phyloP scores from a whole-genome alignment of 2,888 invertebrate genomes.

The Drosophila picticornis region DNA sequence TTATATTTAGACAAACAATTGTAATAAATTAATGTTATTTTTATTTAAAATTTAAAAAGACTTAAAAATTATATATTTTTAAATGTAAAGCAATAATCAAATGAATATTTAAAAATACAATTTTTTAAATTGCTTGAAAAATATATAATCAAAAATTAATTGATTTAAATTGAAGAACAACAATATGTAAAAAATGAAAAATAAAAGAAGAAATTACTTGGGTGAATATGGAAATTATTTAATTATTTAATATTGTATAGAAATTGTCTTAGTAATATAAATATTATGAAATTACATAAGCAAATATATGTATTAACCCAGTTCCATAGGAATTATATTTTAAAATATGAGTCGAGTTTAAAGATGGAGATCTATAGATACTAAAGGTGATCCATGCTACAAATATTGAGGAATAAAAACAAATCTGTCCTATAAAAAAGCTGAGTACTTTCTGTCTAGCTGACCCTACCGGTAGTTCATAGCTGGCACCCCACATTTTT shows the following conservation, averaged over 20 bases:
- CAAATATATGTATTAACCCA: not conserved
- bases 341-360: not conserved
- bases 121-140: not conserved
- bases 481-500: constrained; percentile 27
- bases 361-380: rapidly evolving
- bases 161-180: not conserved
- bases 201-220: not conserved
- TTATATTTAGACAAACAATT: not conserved
- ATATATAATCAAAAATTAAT: not conserved
- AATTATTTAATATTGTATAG: not conserved
- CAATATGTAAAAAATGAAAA: not conserved
- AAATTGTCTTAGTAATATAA: not conserved
- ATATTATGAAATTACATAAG: not conserved
- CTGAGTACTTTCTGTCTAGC: not conserved
- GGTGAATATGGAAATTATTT: not conserved
- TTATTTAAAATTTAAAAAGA: not conserved
- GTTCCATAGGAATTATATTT: rapidly evolving
- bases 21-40: not conserved
- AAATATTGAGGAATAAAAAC: not conserved
- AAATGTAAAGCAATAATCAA: not conserved
- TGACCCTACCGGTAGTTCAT: constrained; percentile 10
- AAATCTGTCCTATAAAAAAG: not conserved
- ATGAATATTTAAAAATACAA: not conserved
- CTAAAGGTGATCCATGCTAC: not conserved
- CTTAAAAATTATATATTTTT: not conserved